Evolutionary conservation across 2,888 invertebrate species (phyloP).

Genomic region (Mamestra brassicae): DNA sequence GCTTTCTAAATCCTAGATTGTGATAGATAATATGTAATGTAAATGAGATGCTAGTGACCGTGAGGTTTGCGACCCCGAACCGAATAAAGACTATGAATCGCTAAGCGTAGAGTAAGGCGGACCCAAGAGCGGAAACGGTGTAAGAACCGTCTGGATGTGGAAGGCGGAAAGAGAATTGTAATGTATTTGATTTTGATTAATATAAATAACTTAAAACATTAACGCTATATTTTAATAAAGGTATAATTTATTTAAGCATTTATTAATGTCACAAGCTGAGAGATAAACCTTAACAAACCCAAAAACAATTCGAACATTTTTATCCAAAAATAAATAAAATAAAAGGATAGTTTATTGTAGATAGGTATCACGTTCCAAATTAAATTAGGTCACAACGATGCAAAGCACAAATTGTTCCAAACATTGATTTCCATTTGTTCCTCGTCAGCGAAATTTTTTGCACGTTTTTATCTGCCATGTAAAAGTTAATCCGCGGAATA

Average conservation of each 20-base stretch:
- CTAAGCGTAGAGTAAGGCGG: neutral
- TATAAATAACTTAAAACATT: neutral
- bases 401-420: constrained; percentile 10
- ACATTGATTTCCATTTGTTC: constrained; percentile 33
- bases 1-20: neutral
- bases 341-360: too few relatives aligned
- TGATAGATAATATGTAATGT: neutral
- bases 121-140: neutral
- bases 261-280: too few relatives aligned
- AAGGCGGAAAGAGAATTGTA: neutral
- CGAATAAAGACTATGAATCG: neutral
- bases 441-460: constrained; percentile 13
- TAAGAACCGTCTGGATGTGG: neutral
- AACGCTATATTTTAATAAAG: neutral
- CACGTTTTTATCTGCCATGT: constrained; percentile 14
- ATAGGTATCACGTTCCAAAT: neutral
- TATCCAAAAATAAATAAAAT: too few relatives aligned
- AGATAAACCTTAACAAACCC: too few relatives aligned
- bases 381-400: constrained; percentile 16
- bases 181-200: neutral
- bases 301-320: too few relatives aligned
- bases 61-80: neutral
- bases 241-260: too few relatives aligned
- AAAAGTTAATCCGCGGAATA: constrained; percentile 31
- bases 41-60: neutral